A percentile compares a stretch with the other conserved stretches of the same genome.
Evolutionary conservation across 2,113 vertebrate species (phyloP).

Genomic region (Sylvilagus bachmani): DNA sequence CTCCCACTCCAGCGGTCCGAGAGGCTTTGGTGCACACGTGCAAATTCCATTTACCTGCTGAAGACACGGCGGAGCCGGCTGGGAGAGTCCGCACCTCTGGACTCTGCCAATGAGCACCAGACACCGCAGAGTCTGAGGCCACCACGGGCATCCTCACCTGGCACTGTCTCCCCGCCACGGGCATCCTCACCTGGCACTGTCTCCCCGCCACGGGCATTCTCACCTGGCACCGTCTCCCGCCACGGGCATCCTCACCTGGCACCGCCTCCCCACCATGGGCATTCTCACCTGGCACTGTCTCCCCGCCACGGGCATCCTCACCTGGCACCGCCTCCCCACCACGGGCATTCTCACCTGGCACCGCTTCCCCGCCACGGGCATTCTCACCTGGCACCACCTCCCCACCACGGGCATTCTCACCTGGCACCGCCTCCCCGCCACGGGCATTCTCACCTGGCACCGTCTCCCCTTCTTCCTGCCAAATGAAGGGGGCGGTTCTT

Average conservation of each 20-base stretch:
- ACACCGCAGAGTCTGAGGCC: too few relatives aligned
- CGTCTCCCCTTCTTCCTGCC: not conserved
- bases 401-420: not conserved
- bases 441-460: not conserved
- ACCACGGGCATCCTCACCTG: too few relatives aligned
- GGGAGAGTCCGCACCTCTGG: not conserved
- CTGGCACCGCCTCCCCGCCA: not conserved
- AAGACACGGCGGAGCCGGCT: not conserved
- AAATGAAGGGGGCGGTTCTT: not conserved
- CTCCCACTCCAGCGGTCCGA: not conserved
- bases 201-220: too few relatives aligned
- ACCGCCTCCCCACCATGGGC: not conserved
- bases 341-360: not conserved
- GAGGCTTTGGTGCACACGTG: not conserved
- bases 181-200: too few relatives aligned
- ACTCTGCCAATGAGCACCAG: not conserved
- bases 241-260: not conserved
- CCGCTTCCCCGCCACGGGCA: not conserved
- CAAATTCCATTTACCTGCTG: not conserved
- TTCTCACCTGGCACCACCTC: not conserved
- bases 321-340: fast-evolving
- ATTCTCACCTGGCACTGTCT: not conserved
- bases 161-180: too few relatives aligned
- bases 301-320: not conserved
- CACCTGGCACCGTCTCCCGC: not conserved